phyloP scores from a whole-genome alignment of 2,113 vertebrate genomes.

The Etheostoma cragini region DNA sequence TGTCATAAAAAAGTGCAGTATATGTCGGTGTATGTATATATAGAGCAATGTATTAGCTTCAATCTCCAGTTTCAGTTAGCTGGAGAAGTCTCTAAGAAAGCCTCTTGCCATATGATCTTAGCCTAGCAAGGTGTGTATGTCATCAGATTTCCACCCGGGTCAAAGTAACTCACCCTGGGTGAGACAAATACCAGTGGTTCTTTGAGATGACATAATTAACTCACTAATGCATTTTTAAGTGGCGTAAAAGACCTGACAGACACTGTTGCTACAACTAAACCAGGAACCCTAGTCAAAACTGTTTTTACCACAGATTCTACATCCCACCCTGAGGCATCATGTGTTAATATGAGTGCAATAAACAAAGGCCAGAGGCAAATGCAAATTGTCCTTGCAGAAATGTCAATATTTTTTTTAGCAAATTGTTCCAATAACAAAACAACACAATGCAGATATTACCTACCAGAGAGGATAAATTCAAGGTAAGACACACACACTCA shows the following conservation, averaged over 20 bases:
- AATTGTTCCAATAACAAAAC: not conserved
- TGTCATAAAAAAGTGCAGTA: not conserved
- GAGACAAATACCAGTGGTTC: constrained; percentile 50
- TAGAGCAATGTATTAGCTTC: not conserved
- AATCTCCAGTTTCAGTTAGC: constrained; percentile 59
- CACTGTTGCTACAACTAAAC: constrained; percentile 57
- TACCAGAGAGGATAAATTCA: accelerated
- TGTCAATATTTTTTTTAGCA: not conserved
- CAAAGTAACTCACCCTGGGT: constrained; percentile 56
- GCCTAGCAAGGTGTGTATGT: constrained; percentile 39
- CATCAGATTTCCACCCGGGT: constrained; percentile 68
- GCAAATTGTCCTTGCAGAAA: not conserved
- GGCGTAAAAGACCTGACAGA: not conserved
- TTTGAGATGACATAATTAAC: constrained; percentile 48
- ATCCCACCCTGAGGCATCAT: not conserved
- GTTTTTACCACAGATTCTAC: constrained; percentile 23
- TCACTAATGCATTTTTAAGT: not conserved
- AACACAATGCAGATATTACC: not conserved
- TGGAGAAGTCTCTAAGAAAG: constrained; percentile 51
- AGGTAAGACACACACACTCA: not conserved
- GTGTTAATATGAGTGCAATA: constrained; percentile 4
- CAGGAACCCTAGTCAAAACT: constrained; percentile 19
- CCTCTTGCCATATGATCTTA: constrained; percentile 66
- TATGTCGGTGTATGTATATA: not conserved
- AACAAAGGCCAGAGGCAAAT: not conserved